Percentiles rank a stretch among this genome's conserved stretches.
These are phyloP conservation scores for Macquaria ambigua DNA, from an alignment of 2,113 vertebrate genomes.

Conservation along the genomic window DNA sequence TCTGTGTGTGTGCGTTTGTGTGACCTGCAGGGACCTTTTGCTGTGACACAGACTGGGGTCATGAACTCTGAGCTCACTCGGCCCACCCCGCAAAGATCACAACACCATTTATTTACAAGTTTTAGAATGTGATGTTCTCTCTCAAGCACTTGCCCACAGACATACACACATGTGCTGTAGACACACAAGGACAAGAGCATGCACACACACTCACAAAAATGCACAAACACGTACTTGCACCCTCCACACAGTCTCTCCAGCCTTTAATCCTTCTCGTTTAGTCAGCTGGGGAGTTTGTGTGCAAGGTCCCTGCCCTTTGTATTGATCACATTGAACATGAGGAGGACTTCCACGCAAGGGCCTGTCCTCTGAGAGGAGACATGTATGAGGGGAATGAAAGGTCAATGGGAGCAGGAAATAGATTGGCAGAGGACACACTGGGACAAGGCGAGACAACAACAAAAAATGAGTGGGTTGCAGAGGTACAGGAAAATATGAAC, in stretches of 20 bases:
- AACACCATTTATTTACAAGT: conserved; percentile 72
- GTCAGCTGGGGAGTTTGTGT: conserved; percentile 68
- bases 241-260: conserved; percentile 55
- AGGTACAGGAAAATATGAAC: conserved; percentile 59
- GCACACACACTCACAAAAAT: conserved; percentile 43
- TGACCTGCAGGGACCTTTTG: conserved; percentile 68
- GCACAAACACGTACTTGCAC: conserved; percentile 52
- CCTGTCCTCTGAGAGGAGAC: conserved; percentile 68
- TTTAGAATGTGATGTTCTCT: conserved; percentile 47
- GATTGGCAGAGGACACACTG: conserved; percentile 67
- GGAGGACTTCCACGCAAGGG: conserved; percentile 67
- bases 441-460: conserved; percentile 60
- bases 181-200: conserved; percentile 51
- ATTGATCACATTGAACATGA: conserved; percentile 81
- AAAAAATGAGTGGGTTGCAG: conserved; percentile 42
- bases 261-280: conserved; percentile 75
- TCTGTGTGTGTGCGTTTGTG: conserved; percentile 13
- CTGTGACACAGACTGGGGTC: conserved; percentile 72
- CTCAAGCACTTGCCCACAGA: conserved; percentile 27
- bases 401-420: conserved; percentile 70
- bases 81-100: conserved; percentile 57
- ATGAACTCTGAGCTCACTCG: conserved; percentile 59
- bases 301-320: conserved; percentile 77
- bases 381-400: conserved; percentile 75
- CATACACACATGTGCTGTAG: conserved; percentile 24